Evolutionary conservation across 2,888 invertebrate species (phyloP).

Genomic region (Pachliopta kotzebuea): DNA sequence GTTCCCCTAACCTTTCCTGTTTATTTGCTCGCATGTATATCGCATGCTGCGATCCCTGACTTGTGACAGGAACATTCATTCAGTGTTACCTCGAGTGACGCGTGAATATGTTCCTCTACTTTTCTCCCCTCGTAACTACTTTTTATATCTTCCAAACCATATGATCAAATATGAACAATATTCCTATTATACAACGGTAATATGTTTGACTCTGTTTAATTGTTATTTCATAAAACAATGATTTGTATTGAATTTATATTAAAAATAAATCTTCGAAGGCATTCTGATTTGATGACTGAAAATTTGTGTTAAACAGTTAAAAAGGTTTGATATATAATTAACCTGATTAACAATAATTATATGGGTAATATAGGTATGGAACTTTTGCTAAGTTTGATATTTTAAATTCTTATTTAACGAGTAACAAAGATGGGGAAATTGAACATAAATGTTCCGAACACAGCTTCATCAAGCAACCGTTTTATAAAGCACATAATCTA

Average conservation of each 20-base stretch:
- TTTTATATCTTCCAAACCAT: not conserved
- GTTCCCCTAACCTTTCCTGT: constrained; percentile 30
- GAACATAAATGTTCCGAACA: not conserved
- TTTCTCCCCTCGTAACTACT: not conserved
- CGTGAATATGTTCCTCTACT: not conserved
- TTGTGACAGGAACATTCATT: constrained; percentile 6
- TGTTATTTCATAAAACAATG: too few relatives aligned
- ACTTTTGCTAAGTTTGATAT: not conserved
- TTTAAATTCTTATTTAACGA: not conserved
- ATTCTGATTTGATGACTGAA: too few relatives aligned
- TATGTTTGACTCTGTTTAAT: too few relatives aligned
- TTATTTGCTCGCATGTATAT: constrained; percentile 31
- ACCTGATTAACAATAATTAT: too few relatives aligned
- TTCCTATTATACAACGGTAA: too few relatives aligned
- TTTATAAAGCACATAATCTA: constrained; percentile 1
- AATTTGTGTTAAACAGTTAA: too few relatives aligned
- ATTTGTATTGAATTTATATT: too few relatives aligned
- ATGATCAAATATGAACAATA: not conserved
- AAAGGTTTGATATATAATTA: too few relatives aligned
- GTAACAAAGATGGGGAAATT: not conserved
- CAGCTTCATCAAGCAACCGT: too few relatives aligned
- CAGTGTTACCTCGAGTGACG: constrained; percentile 15
- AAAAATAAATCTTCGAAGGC: too few relatives aligned
- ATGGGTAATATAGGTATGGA: too few relatives aligned
- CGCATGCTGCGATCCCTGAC: constrained; percentile 14